These are phyloP conservation scores for Hoplias malabaricus DNA, from an alignment of 2,113 vertebrate species.

Conservation along the genomic window DNA sequence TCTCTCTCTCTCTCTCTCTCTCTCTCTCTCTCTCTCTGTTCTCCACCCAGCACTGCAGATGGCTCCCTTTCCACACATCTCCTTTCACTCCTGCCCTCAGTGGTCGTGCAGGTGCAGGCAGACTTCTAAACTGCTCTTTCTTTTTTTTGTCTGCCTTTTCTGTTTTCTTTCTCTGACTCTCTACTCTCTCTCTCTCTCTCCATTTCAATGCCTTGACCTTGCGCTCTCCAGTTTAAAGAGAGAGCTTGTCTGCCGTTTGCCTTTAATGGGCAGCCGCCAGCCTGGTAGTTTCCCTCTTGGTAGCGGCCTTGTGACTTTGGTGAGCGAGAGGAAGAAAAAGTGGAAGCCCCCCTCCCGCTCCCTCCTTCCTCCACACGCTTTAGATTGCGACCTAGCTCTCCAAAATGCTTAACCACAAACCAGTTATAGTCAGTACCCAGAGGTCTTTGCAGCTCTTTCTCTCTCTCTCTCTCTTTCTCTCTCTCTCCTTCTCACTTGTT, in stretches of 20 bases:
- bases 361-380: conserved; percentile 72
- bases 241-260: neutral
- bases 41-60: conserved; percentile 35
- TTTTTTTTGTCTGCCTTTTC: neutral
- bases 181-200: conserved; percentile 6
- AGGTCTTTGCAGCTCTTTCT: conserved; percentile 65
- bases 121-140: neutral
- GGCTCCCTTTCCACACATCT: conserved; percentile 49
- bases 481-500: conserved; percentile 31
- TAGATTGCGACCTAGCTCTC: conserved; percentile 62
- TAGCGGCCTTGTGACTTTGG: conserved; percentile 56
- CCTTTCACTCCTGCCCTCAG: conserved; percentile 39
- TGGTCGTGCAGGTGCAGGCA: conserved; percentile 38
- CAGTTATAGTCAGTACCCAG: conserved; percentile 66
- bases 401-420: conserved; percentile 70
- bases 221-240: neutral
- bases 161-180: neutral
- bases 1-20: conserved; percentile 33
- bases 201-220: neutral
- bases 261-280: neutral
- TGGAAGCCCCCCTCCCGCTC: conserved; percentile 73
- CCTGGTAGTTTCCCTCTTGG: conserved; percentile 47
- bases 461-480: conserved; percentile 36
- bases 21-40: neutral
- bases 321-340: conserved; percentile 66